Conservation (phyloP, 2,797 vertebrate species). For the Ptychadena robeensis region DNA sequence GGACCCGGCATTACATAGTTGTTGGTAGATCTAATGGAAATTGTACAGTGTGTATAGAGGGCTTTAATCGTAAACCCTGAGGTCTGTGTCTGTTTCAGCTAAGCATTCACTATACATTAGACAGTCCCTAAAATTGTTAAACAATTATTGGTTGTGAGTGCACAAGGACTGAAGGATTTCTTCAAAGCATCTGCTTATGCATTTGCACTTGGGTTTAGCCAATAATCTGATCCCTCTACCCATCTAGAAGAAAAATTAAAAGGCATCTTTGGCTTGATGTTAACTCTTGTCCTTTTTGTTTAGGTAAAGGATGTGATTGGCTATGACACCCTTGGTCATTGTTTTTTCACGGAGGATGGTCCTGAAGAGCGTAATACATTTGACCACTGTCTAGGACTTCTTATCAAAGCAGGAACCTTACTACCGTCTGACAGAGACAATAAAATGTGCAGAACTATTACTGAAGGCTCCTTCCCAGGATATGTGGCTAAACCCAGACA, state of each 20-base stretch:
- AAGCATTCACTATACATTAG: too few relatives aligned
- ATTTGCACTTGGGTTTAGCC: too few relatives aligned
- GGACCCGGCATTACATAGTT: too few relatives aligned
- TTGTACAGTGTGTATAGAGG: too few relatives aligned
- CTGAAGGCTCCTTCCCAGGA: conserved; percentile 86
- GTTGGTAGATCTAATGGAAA: too few relatives aligned
- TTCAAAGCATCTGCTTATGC: too few relatives aligned
- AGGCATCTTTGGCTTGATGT: background rate
- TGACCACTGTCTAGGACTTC: conserved; percentile 91
- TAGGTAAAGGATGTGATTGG: conserved; percentile 93
- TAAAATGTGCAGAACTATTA: conserved; percentile 91
- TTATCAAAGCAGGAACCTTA: conserved; percentile 88
- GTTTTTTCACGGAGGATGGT: conserved; percentile 95
- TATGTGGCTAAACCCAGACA: conserved; percentile 92
- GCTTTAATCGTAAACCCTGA: too few relatives aligned
- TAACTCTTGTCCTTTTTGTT: background rate
- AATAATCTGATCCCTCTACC: background rate
- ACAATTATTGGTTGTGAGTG: too few relatives aligned
- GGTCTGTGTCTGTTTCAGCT: too few relatives aligned
- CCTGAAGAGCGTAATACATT: conserved; percentile 95
- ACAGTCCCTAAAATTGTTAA: too few relatives aligned
- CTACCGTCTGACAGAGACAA: conserved; percentile 93
- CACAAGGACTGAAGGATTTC: too few relatives aligned
- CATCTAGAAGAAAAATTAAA: background rate
- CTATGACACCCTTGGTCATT: conserved; percentile 89